Conservation (phyloP, 2,113 vertebrate genomes). For the Shinisaurus crocodilurus region DNA sequence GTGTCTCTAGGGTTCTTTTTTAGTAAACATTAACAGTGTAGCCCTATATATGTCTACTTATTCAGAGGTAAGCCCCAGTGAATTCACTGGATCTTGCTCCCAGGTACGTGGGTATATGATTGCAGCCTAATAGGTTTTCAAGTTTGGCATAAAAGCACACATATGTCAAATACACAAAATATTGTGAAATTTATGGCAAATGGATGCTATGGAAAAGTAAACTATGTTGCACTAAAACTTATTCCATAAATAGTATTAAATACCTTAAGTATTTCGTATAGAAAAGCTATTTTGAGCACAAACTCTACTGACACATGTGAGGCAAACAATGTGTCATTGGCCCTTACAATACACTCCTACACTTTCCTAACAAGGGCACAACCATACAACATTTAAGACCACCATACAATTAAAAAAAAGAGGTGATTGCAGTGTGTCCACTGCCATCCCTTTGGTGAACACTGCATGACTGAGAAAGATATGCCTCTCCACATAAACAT, state of each 20-base stretch:
- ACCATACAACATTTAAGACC: not conserved
- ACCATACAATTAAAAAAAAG: not conserved
- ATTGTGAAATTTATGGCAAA: not conserved
- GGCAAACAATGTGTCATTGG: not conserved
- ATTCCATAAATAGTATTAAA: not conserved
- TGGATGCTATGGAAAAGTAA: not conserved
- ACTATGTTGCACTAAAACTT: not conserved
- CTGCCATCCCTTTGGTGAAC: not conserved
- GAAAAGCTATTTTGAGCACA: not conserved
- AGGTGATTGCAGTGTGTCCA: not conserved
- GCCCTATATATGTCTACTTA: no score
- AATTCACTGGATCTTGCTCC: no score
- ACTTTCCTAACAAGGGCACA: not conserved
- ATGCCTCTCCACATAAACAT: not conserved
- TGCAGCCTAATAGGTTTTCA: not conserved
- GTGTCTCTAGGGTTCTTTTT: not conserved
- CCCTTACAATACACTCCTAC: not conserved
- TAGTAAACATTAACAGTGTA: no score
- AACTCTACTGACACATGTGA: not conserved
- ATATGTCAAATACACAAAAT: not conserved
- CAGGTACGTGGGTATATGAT: no score
- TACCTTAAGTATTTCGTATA: not conserved
- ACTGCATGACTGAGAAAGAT: not conserved
- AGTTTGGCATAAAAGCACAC: not conserved
- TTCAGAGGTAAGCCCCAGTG: no score